Percentiles rank a stretch among this genome's conserved stretches.
Evolutionary conservation across 2,113 vertebrate genomes (phyloP).

Genomic region (Chunga burmeisteri): DNA sequence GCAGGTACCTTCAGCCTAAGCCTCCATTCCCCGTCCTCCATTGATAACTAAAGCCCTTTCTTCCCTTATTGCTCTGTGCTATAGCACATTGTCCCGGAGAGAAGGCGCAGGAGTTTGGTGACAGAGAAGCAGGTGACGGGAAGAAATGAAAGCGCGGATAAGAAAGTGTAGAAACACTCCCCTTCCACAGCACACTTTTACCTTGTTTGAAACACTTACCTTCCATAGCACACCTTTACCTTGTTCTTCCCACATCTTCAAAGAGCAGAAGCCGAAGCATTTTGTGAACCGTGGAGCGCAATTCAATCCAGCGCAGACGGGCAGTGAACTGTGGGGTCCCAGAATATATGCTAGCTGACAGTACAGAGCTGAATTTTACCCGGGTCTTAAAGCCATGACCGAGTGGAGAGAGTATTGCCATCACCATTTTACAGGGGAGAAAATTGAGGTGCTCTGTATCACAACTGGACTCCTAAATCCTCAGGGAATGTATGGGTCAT

Average conservation of each 20-base stretch:
- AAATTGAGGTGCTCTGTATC: neutral
- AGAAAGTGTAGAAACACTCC: neutral
- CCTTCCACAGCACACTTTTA: neutral
- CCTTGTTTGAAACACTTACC: neutral
- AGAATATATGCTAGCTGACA: neutral
- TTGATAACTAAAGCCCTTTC: neutral
- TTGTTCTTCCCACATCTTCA: neutral
- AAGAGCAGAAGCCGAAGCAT: neutral
- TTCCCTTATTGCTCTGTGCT: neutral
- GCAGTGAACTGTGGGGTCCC: neutral
- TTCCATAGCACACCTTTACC: neutral
- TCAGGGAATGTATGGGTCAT: neutral
- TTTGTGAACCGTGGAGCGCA: neutral
- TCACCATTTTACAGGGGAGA: neutral
- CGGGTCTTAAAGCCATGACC: neutral
- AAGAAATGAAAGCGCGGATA: neutral
- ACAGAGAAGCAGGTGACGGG: neutral
- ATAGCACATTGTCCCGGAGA: neutral
- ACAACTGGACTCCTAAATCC: neutral
- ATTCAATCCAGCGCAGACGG: neutral
- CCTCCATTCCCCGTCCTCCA: neutral
- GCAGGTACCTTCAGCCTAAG: neutral
- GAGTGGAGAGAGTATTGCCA: neutral
- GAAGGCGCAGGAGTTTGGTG: neutral
- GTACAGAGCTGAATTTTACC: neutral